Conservation (phyloP, 2,797 vertebrate species). For the Sparus aurata region DNA sequence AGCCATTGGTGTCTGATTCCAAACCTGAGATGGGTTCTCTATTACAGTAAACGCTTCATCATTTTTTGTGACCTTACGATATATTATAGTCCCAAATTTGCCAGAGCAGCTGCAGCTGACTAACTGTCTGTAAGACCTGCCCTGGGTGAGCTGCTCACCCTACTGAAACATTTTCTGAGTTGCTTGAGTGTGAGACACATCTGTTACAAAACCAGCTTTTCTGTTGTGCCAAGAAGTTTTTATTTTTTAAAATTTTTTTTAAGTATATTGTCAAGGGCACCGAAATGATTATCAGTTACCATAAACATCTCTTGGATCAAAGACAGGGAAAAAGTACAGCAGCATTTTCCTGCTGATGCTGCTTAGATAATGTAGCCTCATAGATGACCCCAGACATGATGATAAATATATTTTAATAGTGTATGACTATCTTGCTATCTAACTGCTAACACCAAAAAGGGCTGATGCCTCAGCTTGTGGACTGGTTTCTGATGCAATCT, state of each 20-base stretch:
- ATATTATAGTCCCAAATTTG: neutral
- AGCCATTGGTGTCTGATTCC: neutral
- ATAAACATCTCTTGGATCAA: neutral
- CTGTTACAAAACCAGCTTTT: neutral
- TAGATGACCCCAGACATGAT: neutral
- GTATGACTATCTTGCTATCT: neutral
- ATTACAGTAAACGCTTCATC: neutral
- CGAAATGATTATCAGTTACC: neutral
- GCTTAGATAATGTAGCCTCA: neutral
- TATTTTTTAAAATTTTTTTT: neutral
- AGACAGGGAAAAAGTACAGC: no score
- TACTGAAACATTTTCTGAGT: neutral
- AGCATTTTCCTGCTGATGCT: neutral
- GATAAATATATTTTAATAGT: neutral
- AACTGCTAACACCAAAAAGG: neutral
- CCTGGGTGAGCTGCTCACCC: neutral
- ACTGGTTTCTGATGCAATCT: neutral
- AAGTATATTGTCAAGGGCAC: neutral
- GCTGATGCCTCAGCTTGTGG: neutral
- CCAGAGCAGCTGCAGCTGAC: neutral
- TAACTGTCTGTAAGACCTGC: neutral
- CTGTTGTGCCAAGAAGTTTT: neutral
- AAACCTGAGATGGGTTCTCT: neutral
- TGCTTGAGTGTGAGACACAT: neutral
- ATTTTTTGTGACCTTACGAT: neutral